Conservation (phyloP, 2,797 vertebrate species). For the Melanotaenia parkinsoni region DNA sequence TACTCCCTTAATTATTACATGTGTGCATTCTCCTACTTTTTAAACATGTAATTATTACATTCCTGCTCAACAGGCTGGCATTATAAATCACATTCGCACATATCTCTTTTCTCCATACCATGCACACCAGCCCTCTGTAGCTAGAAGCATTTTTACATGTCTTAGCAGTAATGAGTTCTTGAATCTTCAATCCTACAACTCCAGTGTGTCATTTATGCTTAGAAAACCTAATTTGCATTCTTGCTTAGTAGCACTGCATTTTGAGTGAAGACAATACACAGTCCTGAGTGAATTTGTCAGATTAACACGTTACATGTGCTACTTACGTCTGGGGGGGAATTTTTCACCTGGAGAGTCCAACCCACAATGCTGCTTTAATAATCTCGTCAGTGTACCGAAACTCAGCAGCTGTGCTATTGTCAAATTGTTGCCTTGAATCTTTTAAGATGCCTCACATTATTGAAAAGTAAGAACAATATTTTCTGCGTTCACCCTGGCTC, state of each 20-base stretch:
- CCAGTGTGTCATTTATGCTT: constrained; percentile 16
- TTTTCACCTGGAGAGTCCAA: constrained; percentile 37
- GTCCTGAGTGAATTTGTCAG: constrained; percentile 33
- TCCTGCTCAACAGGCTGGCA: not conserved
- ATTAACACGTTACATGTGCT: constrained; percentile 36
- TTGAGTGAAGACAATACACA: constrained; percentile 20
- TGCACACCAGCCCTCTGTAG: not conserved
- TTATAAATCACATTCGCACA: not conserved
- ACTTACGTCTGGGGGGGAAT: constrained; percentile 16
- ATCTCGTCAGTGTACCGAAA: constrained; percentile 34
- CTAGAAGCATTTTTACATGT: constrained; percentile 24
- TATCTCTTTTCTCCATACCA: not conserved
- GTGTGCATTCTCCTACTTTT: not conserved
- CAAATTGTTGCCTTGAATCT: constrained; percentile 29
- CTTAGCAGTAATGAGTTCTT: constrained; percentile 32
- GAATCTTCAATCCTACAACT: constrained; percentile 15
- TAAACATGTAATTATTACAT: not conserved
- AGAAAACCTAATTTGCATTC: constrained; percentile 40
- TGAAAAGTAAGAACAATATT: no score
- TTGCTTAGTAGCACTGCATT: constrained; percentile 16
- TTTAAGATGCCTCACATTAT: not conserved
- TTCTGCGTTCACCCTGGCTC: no score
- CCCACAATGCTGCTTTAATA: constrained; percentile 35
- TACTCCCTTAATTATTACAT: not conserved
- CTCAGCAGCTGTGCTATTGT: constrained; percentile 4